Conservation (phyloP, 2,797 vertebrate genomes). For the Hylomyscus alleni region DNA sequence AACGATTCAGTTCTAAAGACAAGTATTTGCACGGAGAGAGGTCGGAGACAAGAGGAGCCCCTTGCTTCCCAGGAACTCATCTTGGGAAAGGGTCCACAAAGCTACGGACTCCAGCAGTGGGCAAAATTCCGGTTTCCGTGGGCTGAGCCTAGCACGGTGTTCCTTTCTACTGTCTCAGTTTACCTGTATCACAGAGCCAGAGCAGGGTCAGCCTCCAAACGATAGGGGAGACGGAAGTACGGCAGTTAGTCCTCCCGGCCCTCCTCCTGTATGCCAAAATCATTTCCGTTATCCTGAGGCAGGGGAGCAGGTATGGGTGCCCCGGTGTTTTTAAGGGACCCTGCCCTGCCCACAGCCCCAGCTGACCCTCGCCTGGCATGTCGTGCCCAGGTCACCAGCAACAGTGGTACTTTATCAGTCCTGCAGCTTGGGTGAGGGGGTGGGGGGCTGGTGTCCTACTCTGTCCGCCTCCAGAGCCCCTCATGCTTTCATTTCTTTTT, state of each 20-base stretch:
- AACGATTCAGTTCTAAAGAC: neutral
- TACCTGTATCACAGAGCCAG: neutral
- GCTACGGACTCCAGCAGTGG: neutral
- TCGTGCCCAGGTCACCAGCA: conserved; percentile 67
- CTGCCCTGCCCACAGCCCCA: conserved; percentile 3
- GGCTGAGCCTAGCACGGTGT: neutral
- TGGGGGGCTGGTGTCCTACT: conserved; percentile 63
- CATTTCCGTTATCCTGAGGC: conserved; percentile 80
- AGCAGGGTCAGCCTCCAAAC: neutral
- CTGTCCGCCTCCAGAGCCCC: conserved; percentile 74
- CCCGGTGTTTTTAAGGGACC: neutral
- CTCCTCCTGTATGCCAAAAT: conserved; percentile 73
- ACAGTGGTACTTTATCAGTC: conserved; percentile 10
- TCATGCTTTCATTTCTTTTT: conserved; percentile 78
- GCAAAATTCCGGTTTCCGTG: neutral
- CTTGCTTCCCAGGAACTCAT: neutral
- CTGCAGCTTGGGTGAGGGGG: conserved; percentile 1
- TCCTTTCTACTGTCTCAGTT: conserved; percentile 62
- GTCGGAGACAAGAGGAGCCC: fast-evolving
- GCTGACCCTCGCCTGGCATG: neutral
- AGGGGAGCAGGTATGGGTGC: neutral
- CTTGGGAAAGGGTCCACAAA: neutral
- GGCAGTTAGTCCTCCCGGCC: neutral
- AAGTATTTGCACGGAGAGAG: neutral
- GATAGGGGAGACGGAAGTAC: neutral